phyloP scores from a whole-genome alignment of 2,113 vertebrate species.

The Meriones unguiculatus region DNA sequence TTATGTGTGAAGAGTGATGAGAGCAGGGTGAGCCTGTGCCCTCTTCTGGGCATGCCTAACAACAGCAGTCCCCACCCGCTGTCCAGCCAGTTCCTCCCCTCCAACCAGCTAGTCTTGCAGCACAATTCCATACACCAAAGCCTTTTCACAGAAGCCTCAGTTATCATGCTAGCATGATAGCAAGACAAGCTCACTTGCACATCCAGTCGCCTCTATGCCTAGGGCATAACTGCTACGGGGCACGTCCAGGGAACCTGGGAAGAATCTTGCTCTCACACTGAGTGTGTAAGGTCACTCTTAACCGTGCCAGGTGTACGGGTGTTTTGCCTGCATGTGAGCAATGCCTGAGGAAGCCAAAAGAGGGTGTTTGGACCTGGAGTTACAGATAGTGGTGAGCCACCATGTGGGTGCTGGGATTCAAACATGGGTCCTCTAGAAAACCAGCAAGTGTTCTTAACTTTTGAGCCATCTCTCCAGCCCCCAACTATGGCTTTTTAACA shows the following conservation, averaged over 20 bases:
- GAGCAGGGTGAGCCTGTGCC: rapidly evolving
- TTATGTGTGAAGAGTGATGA: rapidly evolving
- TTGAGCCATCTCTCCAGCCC: background rate
- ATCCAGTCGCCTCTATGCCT: background rate
- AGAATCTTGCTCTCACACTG: background rate
- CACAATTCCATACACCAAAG: background rate
- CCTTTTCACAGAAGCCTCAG: background rate
- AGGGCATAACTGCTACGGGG: background rate
- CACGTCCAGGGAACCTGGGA: too few relatives aligned
- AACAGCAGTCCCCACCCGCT: background rate
- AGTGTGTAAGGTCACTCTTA: background rate
- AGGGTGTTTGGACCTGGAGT: background rate
- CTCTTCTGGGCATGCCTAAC: background rate
- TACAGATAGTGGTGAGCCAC: background rate
- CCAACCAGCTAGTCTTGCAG: background rate
- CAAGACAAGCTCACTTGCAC: background rate
- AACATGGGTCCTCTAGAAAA: background rate
- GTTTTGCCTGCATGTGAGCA: background rate
- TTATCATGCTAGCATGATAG: too few relatives aligned
- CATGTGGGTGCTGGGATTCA: background rate
- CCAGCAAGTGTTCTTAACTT: background rate
- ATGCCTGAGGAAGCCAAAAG: background rate
- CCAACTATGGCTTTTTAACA: background rate
- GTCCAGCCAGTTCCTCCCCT: background rate
- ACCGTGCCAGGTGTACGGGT: background rate